A percentile compares a stretch with the other conserved stretches of the same genome.
These are phyloP conservation scores for Oreonectes daqikongensis DNA, from an alignment of 2,797 vertebrate genomes.

Conservation along the genomic window DNA sequence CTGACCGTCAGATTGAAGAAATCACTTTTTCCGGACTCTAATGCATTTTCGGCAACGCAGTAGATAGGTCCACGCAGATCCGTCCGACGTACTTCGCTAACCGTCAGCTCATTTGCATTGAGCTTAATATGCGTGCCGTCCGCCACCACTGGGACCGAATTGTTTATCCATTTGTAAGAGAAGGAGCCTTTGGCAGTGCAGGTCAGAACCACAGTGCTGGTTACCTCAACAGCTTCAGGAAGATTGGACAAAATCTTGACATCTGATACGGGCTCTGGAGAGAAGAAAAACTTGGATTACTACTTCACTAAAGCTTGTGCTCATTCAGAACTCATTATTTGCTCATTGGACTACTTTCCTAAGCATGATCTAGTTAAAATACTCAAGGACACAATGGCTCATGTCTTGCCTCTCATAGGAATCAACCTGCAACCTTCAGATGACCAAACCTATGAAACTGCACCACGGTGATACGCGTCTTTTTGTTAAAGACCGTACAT, in stretches of 20 bases:
- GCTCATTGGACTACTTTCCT: background rate
- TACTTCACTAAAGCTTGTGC: background rate
- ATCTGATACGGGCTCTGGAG: slow-evolving; percentile 64
- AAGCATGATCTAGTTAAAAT: background rate
- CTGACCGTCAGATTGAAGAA: slow-evolving; percentile 67
- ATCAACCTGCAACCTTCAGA: background rate
- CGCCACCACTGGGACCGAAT: background rate
- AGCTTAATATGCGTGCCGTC: slow-evolving; percentile 40
- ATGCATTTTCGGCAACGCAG: slow-evolving; percentile 62
- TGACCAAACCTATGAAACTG: background rate
- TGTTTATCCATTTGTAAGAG: slow-evolving; percentile 66
- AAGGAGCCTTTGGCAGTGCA: slow-evolving; percentile 70
- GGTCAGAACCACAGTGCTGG: slow-evolving; percentile 65
- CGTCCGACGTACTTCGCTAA: slow-evolving; percentile 53
- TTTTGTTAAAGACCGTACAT: background rate
- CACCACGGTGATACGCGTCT: background rate
- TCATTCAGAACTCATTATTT: slow-evolving; percentile 6
- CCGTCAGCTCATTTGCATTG: slow-evolving; percentile 54
- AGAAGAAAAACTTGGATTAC: background rate
- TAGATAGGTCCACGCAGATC: slow-evolving; percentile 65
- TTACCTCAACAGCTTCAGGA: slow-evolving; percentile 59
- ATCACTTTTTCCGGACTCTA: slow-evolving; percentile 58
- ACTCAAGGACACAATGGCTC: slow-evolving; percentile 7
- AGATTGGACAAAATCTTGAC: slow-evolving; percentile 55
- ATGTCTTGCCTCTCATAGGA: background rate